Evolutionary conservation across 2,888 invertebrate species (phyloP), one percentile per base, ranked within the genome.

Genomic region (Kryphioiulus occultus): DNA sequence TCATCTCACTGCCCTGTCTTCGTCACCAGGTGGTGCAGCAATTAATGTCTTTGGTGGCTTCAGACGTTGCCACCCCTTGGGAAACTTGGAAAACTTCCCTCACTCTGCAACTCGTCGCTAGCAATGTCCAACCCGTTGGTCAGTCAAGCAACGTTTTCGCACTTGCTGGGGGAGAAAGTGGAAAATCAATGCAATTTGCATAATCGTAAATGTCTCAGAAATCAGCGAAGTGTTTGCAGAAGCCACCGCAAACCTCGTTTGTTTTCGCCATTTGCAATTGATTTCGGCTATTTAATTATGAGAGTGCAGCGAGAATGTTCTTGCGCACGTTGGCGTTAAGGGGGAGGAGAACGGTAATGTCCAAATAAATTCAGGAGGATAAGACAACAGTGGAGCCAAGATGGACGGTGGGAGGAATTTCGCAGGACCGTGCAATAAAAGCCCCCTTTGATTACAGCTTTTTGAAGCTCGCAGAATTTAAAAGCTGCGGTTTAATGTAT

Each of bases 151-250:
- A 10, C 59, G n/a, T 59, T 0, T 2, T 12, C 15, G 22, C n/a
- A n/a, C 9, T n/a, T 22, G 7, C 59, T 22, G 22, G 22, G 22
- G 22, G 59, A 53, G 59, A 59, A 59, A 59, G 59, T 22, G 59
- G 22, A 59, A 59, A 59, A 59, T 59, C 59, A 59, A 59, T 59
- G 59, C 59, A 59, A 59, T 59, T 59, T 59, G 59, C 22, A 53
- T 53, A 53, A 53, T 53, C 53, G 53, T 53, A 53, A 53, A 53
- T 17, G 53, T 53, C 53, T 53, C 12, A 53, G 53, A 53, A 53
- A 53, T 53, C 53, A 53, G 53, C 53, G 53, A 53, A 53, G 53
- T 53, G 53, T 53, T 53, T 53, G 53, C 53, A 53, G 53, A 53
- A 53, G 53, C 53, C 53, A 53, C 53, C 53, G 53, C 53, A 53